phyloP scores from a whole-genome alignment of 2,797 vertebrate species.

The Trachurus trachurus region DNA sequence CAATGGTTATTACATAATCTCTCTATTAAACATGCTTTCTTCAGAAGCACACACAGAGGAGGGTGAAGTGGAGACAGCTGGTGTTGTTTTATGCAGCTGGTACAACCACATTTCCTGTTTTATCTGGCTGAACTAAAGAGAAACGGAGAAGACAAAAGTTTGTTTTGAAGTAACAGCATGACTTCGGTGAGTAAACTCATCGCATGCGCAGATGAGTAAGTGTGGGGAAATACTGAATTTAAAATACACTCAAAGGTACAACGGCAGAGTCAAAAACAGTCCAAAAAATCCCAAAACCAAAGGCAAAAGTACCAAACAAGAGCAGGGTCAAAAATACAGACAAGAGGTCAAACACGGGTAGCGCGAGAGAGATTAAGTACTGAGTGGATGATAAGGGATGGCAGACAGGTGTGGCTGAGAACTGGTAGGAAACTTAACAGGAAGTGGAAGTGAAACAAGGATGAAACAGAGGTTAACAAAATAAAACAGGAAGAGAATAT shows the following conservation, averaged over 20 bases:
- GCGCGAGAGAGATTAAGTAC: too few relatives aligned
- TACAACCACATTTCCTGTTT: constrained; percentile 21
- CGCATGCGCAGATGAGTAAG: not conserved
- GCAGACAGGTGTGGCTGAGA: too few relatives aligned
- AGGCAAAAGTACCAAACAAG: too few relatives aligned
- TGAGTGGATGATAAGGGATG: too few relatives aligned
- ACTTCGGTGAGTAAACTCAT: not conserved
- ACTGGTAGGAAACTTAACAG: too few relatives aligned
- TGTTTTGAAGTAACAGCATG: constrained; percentile 1
- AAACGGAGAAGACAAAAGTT: constrained; percentile 8
- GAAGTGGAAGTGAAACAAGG: too few relatives aligned
- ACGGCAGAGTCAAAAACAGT: too few relatives aligned
- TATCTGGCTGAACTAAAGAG: constrained; percentile 9
- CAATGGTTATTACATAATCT: constrained; percentile 60
- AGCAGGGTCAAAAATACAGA: too few relatives aligned
- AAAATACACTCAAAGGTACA: not conserved
- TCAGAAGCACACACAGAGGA: constrained; percentile 23
- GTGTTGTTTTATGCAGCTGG: constrained; percentile 43
- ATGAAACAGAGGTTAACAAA: too few relatives aligned
- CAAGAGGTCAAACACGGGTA: too few relatives aligned
- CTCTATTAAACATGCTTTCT: constrained; percentile 36
- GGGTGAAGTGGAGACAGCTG: constrained; percentile 28
- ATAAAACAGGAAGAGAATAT: too few relatives aligned
- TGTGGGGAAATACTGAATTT: not conserved
- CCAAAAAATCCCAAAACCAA: too few relatives aligned